Conservation (phyloP, 1,140 invertebrate species). For the Nasonia giraulti region DNA sequence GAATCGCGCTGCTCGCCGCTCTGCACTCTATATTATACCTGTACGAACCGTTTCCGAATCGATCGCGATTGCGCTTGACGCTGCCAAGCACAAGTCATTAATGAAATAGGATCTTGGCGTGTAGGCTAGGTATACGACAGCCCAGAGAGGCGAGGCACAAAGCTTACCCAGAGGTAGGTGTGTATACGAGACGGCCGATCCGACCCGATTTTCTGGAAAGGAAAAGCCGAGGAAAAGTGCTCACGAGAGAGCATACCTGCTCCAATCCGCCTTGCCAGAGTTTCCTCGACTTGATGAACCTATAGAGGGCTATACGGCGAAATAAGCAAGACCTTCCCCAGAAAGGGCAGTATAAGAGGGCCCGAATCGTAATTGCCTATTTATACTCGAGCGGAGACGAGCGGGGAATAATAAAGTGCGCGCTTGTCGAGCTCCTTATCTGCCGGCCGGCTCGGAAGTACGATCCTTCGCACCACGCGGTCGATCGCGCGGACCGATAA, state of each 20-base stretch:
- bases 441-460: not conserved
- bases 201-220: not conserved
- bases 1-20: not conserved
- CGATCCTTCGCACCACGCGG: not conserved
- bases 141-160: not conserved
- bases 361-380: constrained; percentile 33
- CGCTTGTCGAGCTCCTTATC: not conserved
- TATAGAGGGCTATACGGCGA: not conserved
- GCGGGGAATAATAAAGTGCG: constrained; percentile 6
- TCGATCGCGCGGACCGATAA: not conserved
- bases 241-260: not conserved
- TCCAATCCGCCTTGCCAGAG: not conserved
- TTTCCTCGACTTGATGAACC: not conserved
- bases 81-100: not conserved
- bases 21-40: no score
- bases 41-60: not conserved
- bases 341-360: not conserved
- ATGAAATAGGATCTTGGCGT: not conserved
- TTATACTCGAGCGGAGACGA: constrained; percentile 7
- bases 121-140: not conserved
- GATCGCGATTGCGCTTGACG: not conserved
- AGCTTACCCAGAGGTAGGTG: not conserved
- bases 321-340: not conserved
- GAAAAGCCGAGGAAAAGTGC: not conserved
- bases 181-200: not conserved